These are phyloP conservation scores for Heliconius ethilla DNA, from an alignment of 2,888 invertebrate species.

Conservation along the genomic window DNA sequence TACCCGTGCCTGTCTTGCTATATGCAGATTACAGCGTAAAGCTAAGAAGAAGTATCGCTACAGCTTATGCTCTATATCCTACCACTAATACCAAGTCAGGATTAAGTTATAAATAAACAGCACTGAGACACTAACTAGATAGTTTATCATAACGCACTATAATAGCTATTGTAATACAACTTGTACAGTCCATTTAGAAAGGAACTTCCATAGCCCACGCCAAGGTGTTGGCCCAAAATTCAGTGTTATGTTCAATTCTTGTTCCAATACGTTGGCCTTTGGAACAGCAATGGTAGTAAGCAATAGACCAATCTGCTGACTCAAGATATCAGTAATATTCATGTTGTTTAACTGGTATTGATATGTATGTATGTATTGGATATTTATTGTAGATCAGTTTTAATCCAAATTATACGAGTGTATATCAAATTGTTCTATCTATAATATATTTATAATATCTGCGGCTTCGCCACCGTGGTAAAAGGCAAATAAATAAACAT, in stretches of 20 bases:
- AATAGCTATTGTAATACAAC: slow-evolving; percentile 46
- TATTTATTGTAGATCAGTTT: slow-evolving; percentile 1
- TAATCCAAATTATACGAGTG: neutral
- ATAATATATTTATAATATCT: too few species aligned
- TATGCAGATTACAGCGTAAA: too few species aligned
- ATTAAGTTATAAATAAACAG: slow-evolving; percentile 47
- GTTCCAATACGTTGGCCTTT: slow-evolving; percentile 3
- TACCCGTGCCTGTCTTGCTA: too few species aligned
- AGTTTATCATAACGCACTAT: slow-evolving; percentile 53
- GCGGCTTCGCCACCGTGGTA: too few species aligned
- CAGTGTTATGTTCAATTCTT: neutral
- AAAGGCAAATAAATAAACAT: too few species aligned
- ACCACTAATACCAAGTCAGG: slow-evolving; percentile 31
- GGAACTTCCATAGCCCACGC: neutral
- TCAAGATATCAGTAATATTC: slow-evolving; percentile 15
- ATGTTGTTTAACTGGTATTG: slow-evolving; percentile 7
- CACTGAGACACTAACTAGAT: slow-evolving; percentile 53
- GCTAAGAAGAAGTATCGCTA: neutral
- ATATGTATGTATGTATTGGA: slow-evolving; percentile 3
- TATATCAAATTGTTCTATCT: neutral
- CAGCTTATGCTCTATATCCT: slow-evolving; percentile 1
- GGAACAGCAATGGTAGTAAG: neutral
- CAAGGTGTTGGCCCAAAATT: slow-evolving; percentile 2
- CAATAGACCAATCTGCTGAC: slow-evolving; percentile 3
- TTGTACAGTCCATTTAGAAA: slow-evolving; percentile 13